phyloP scores from a whole-genome alignment of 2,113 vertebrate genomes.

The Chlorocebus sabaeus region DNA sequence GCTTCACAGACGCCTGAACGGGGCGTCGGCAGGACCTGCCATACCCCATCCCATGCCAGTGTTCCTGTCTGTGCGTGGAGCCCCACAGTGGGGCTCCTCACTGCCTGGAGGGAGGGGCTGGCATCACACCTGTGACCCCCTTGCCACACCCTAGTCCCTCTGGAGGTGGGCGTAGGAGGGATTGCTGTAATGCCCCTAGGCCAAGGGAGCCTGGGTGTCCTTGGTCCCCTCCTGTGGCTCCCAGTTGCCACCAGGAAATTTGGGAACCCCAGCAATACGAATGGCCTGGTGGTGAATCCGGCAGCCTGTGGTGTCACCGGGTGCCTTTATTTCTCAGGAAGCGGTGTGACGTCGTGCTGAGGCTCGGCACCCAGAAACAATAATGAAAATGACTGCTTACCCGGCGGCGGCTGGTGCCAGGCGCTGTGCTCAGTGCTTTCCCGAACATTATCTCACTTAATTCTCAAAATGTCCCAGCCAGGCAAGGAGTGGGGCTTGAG shows the following conservation, averaged over 20 bases:
- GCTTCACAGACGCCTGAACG: neutral
- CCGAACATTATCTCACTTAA: slow-evolving; percentile 45
- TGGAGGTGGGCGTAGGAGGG: neutral
- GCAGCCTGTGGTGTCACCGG: neutral
- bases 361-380: slow-evolving; percentile 28
- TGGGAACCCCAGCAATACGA: neutral
- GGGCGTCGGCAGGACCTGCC: rapidly evolving
- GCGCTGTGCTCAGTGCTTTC: neutral
- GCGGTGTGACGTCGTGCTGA: neutral
- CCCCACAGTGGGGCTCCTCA: neutral
- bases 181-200: neutral
- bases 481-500: neutral
- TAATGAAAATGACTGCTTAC: slow-evolving; percentile 38
- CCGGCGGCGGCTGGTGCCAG: neutral
- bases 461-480: neutral
- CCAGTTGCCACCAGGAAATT: neutral
- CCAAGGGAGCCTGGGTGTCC: neutral
- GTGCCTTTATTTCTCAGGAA: slow-evolving; percentile 27
- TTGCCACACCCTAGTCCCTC: too few species aligned
- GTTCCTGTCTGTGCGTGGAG: neutral
- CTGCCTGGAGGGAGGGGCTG: neutral
- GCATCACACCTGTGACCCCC: neutral
- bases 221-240: neutral
- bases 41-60: neutral
- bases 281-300: neutral